phyloP scores from a whole-genome alignment of 2,797 vertebrate genomes.

The Balearica regulorum region DNA sequence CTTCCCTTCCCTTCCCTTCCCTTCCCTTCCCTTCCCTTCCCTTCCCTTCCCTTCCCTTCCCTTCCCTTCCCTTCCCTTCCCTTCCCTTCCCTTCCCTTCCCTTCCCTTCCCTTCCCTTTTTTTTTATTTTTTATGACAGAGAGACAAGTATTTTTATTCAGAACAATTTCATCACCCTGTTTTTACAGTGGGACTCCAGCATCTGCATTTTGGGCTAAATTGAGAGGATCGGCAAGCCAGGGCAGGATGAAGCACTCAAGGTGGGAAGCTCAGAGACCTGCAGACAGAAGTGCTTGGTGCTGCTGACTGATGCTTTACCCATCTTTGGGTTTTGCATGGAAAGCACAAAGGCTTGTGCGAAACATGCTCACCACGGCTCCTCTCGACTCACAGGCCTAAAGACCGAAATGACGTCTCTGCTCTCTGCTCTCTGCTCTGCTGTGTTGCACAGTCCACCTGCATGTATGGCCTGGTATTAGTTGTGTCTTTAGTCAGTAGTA shows the following conservation, averaged over 20 bases:
- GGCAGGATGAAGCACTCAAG: not conserved
- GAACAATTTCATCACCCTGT: not conserved
- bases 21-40: no score
- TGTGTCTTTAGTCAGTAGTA: not conserved
- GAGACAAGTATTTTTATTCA: not conserved
- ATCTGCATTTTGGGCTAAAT: not conserved
- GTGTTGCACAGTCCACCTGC: not conserved
- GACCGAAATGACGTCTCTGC: not conserved
- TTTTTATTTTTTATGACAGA: no score
- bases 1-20: no score
- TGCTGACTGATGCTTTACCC: not conserved
- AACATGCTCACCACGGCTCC: not conserved
- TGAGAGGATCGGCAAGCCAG: not conserved
- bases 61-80: no score
- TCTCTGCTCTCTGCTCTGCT: not conserved
- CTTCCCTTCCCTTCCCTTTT: no score
- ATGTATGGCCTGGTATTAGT: not conserved
- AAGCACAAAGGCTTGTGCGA: not conserved
- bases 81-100: no score
- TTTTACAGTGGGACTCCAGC: not conserved
- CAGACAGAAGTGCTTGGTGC: not conserved
- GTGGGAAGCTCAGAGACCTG: not conserved
- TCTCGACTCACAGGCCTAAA: not conserved
- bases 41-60: no score
- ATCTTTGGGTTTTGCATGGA: not conserved